A percentile compares a stretch with the other conserved stretches of the same genome.
Conservation (phyloP, 2,888 invertebrate species). For the Petrophora chlorosata region DNA sequence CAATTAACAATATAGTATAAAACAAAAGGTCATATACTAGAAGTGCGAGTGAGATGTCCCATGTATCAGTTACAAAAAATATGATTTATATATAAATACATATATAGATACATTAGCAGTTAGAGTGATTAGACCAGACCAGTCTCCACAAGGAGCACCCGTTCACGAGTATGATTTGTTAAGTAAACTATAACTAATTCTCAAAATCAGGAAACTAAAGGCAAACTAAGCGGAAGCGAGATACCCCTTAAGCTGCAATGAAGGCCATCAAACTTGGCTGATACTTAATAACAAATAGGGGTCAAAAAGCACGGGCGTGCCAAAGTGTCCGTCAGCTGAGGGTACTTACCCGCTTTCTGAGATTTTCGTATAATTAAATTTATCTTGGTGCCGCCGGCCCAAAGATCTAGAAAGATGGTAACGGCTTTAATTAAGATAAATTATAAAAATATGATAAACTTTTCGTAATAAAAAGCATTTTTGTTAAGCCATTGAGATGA, state of each 20-base stretch:
- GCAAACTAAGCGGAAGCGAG: constrained; percentile 26
- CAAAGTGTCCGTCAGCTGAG: constrained; percentile 34
- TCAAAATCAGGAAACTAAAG: too few relatives aligned
- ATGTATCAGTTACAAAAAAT: too few relatives aligned
- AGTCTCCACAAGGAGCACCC: too few relatives aligned
- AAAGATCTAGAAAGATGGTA: constrained; percentile 4
- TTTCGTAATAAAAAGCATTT: neutral
- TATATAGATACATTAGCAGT: too few relatives aligned
- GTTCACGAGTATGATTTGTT: too few relatives aligned
- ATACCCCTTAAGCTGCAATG: constrained; percentile 30
- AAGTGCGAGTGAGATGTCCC: too few relatives aligned
- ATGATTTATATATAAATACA: too few relatives aligned
- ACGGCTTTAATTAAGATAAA: constrained; percentile 9
- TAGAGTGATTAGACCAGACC: too few relatives aligned
- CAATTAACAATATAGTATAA: too few relatives aligned
- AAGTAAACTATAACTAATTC: too few relatives aligned
- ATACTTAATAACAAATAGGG: constrained; percentile 40
- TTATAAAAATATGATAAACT: neutral
- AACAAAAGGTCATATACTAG: too few relatives aligned
- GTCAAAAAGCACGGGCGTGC: constrained; percentile 44
- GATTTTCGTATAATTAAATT: constrained; percentile 21
- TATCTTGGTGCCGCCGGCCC: constrained; percentile 14
- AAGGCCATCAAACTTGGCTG: constrained; percentile 30
- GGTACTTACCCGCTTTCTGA: constrained; percentile 19
- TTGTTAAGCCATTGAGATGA: neutral